Percentiles rank a stretch among this genome's conserved stretches.
Conservation (phyloP, 2,888 invertebrate species). For the Patella depressa region DNA sequence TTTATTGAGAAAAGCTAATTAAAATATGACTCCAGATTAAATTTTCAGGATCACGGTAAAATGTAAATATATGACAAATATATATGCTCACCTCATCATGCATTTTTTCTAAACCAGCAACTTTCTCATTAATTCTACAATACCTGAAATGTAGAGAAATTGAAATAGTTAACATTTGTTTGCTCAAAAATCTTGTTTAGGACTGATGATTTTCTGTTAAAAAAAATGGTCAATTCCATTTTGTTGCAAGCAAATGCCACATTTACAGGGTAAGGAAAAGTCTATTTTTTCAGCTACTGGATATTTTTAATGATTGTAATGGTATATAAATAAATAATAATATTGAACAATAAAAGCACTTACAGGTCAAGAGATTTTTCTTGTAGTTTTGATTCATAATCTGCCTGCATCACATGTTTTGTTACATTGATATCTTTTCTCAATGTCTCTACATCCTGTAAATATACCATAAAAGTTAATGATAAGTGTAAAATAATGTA, state of each 20-base stretch:
- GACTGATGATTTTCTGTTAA: too few relatives aligned
- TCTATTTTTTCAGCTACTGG: too few relatives aligned
- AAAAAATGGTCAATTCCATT: too few relatives aligned
- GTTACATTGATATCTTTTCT: conserved; percentile 65
- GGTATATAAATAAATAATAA: neutral
- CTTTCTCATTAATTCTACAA: conserved; percentile 66
- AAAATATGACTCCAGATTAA: too few relatives aligned
- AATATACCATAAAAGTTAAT: conserved; percentile 14
- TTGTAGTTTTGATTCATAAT: conserved; percentile 66
- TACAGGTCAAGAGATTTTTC: conserved; percentile 66
- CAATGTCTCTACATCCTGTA: conserved; percentile 63
- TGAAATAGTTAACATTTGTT: neutral
- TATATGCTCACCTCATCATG: conserved; percentile 65
- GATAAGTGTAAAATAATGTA: neutral
- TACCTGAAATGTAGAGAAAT: conserved; percentile 54
- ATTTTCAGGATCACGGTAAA: too few relatives aligned
- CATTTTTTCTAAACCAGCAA: conserved; percentile 64
- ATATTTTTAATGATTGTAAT: too few relatives aligned
- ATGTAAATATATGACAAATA: neutral
- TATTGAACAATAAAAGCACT: conserved; percentile 38
- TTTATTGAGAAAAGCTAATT: too few relatives aligned
- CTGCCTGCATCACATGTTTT: conserved; percentile 67
- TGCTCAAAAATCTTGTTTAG: too few relatives aligned
- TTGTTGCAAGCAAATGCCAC: too few relatives aligned
- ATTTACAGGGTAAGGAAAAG: too few relatives aligned